These are phyloP conservation scores for Brachymystax lenok DNA, from an alignment of 2,797 vertebrate species.

Conservation along the genomic window DNA sequence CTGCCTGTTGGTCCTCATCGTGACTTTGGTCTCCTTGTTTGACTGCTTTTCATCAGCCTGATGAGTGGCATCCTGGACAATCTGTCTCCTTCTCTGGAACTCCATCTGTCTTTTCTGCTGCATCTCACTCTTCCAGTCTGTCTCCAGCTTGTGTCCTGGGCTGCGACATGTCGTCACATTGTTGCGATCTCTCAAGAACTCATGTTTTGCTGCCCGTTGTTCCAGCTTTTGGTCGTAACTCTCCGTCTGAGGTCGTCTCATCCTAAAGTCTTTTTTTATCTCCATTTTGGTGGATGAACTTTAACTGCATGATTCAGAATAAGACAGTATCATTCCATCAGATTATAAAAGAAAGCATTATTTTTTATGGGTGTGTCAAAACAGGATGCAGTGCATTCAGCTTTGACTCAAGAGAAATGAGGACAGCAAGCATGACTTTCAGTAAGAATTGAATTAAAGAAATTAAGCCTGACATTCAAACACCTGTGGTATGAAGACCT, in stretches of 20 bases:
- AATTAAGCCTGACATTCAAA: neutral
- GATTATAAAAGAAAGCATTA: neutral
- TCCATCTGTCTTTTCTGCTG: slow-evolving; percentile 33
- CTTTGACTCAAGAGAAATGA: neutral
- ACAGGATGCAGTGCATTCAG: slow-evolving; percentile 10
- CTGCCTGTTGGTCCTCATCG: slow-evolving; percentile 18
- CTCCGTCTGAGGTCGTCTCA: neutral
- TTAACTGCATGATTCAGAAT: neutral
- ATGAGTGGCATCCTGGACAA: neutral
- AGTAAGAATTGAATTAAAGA: neutral
- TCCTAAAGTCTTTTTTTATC: neutral
- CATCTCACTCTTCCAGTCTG: slow-evolving; percentile 21
- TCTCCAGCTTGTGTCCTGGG: slow-evolving; percentile 1
- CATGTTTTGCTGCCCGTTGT: slow-evolving; percentile 29
- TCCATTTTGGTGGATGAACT: slow-evolving; percentile 20
- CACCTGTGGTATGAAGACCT: neutral
- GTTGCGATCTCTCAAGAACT: slow-evolving; percentile 32
- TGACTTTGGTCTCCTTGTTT: slow-evolving; percentile 14
- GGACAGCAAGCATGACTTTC: neutral
- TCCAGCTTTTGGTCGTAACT: slow-evolving; percentile 39
- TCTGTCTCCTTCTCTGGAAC: slow-evolving; percentile 35
- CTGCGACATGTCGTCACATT: slow-evolving; percentile 33
- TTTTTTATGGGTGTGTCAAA: neutral
- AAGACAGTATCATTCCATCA: neutral
- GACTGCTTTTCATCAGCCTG: neutral